These are phyloP conservation scores for Triplophysa rosa DNA, from an alignment of 2,113 vertebrate genomes.

Conservation along the genomic window DNA sequence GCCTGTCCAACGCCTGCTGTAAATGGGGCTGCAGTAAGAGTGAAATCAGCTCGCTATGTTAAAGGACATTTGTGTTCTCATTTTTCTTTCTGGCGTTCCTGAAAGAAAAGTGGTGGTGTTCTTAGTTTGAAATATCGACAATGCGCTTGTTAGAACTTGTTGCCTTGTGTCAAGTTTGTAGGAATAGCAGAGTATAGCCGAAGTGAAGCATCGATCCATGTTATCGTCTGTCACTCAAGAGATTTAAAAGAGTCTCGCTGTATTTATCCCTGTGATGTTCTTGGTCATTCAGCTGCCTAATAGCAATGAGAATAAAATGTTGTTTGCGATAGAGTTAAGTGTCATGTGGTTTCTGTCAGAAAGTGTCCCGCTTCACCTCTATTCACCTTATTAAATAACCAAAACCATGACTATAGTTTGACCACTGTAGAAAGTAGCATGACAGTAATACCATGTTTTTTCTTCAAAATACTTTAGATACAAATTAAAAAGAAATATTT, in stretches of 20 bases:
- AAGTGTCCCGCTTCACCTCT: neutral
- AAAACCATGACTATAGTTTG: too few relatives aligned
- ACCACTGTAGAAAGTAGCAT: too few relatives aligned
- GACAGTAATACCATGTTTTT: neutral
- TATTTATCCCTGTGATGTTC: neutral
- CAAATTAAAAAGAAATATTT: too few relatives aligned
- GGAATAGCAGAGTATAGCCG: neutral
- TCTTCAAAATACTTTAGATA: too few relatives aligned
- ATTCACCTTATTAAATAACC: too few relatives aligned
- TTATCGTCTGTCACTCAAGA: neutral
- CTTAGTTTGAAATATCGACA: neutral
- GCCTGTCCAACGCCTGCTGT: constrained; percentile 82
- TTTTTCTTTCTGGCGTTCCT: neutral
- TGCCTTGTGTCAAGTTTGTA: neutral
- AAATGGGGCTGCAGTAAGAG: constrained; percentile 83
- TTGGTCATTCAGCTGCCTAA: neutral
- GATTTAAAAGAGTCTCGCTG: neutral
- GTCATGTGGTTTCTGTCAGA: neutral
- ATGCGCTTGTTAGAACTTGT: neutral
- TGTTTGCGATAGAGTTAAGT: constrained; percentile 44
- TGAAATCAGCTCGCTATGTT: constrained; percentile 85
- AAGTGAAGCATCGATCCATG: neutral
- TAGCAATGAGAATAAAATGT: constrained; percentile 57
- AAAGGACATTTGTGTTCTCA: constrained; percentile 34
- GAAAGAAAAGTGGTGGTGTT: neutral